Evolutionary conservation across 2,113 vertebrate species (phyloP), one percentile per base, ranked within the genome.

Genomic region (Cochlearius cochlearius): DNA sequence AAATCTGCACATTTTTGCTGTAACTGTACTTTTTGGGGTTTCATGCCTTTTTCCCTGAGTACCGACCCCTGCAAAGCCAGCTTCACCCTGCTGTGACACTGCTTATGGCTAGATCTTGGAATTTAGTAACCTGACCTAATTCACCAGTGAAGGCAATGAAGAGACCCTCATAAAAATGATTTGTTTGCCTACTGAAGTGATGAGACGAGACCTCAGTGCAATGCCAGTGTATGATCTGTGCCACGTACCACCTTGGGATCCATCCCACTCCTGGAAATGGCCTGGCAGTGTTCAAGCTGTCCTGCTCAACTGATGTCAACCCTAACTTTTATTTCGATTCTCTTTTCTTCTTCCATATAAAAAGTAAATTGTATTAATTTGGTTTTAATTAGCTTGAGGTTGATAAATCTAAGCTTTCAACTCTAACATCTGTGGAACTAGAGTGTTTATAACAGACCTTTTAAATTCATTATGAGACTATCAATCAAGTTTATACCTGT

Each of bases 401-500:
- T 83, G 84, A 26, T 32, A 83, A 89, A 69, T 59, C 52, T 63
- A 23, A n/a, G 66, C 76, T 89, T 93, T 92, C 68, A 56, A 47
- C 21, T 49, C 41, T 11, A 50, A 39, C 79, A 88, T n/a, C 84
- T 93, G 87, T n/a, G 29, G 80, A 71, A 88, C 12, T 41, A 13
- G 8, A 78, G 25, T n/a, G 74, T 49, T 92, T 77, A 14, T 12
- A 79, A 47, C 39, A 34, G 55, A 88, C 89, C 55, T 94, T 79
- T 94, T 15, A 72, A 79, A 93, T 59, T 76, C 76, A 29, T 93
- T n/a, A n/a, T 27, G 52, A 56, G 79, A 72, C 71, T 49, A 86
- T 55, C 91, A 88, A 94, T 68, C 62, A 43, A 60, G 30, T 86
- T 95, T 89, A 72, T 75, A 95, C 71, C 75, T 94, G 79, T 67